Conservation (phyloP, 2,113 vertebrate genomes). For the Cyanoderma ruficeps region DNA sequence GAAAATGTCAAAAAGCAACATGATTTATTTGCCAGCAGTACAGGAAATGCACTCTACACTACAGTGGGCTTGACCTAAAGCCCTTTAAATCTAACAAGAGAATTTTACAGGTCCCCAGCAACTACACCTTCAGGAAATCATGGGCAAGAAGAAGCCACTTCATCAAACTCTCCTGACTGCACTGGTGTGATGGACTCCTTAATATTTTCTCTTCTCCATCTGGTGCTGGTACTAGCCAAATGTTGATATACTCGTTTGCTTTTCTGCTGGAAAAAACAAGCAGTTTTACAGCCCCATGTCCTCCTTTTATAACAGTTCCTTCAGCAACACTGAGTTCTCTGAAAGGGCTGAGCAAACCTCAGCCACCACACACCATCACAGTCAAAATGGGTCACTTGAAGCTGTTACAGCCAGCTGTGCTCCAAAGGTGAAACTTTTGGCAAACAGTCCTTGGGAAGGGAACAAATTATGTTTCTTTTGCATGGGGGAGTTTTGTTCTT, state of each 20-base stretch:
- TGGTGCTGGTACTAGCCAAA: neutral
- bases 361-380: rapidly evolving
- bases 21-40: constrained; percentile 29
- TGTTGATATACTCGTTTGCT: neutral
- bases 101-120: neutral
- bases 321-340: neutral
- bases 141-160: neutral
- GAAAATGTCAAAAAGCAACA: constrained; percentile 29
- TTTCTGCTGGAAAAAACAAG: neutral
- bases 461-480: neutral
- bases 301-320: neutral
- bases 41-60: neutral
- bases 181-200: neutral
- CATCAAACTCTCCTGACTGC: neutral
- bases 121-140: neutral
- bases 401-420: neutral
- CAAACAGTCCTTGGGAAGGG: neutral
- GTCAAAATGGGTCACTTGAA: neutral
- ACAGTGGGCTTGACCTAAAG: neutral
- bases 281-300: neutral
- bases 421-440: neutral
- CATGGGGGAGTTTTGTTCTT: neutral
- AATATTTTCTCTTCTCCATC: neutral
- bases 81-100: constrained; percentile 1
- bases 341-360: neutral